phyloP scores from a whole-genome alignment of 1,140 invertebrate species.

The Ceratina japonica region DNA sequence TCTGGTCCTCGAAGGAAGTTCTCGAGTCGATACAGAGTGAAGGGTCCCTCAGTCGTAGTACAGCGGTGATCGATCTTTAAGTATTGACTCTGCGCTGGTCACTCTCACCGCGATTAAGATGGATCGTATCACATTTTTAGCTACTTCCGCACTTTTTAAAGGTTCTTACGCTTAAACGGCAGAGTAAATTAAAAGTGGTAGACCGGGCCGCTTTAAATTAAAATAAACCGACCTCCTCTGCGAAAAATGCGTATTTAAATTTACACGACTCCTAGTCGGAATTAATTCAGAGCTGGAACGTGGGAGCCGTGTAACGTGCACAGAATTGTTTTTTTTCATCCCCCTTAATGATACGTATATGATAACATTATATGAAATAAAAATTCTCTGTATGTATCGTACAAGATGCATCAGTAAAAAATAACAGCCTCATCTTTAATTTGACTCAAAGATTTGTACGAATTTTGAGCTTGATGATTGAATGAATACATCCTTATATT shows the following conservation, averaged over 20 bases:
- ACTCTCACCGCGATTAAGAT: constrained; percentile 18
- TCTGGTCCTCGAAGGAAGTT: neutral
- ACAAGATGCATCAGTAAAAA: too few relatives aligned
- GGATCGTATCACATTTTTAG: neutral
- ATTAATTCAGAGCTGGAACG: neutral
- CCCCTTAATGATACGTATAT: too few relatives aligned
- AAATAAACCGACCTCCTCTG: neutral
- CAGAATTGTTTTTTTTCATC: neutral
- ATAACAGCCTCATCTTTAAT: too few relatives aligned
- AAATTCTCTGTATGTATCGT: too few relatives aligned
- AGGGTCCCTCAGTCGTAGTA: neutral
- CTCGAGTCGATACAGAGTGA: too few relatives aligned
- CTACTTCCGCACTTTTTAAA: too few relatives aligned
- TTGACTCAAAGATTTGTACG: too few relatives aligned
- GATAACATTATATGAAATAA: too few relatives aligned
- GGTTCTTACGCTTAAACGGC: neutral
- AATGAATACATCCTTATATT: too few relatives aligned
- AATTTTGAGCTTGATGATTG: too few relatives aligned
- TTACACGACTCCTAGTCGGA: neutral
- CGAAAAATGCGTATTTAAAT: neutral
- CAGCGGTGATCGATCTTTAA: constrained; percentile 18
- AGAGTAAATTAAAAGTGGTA: neutral
- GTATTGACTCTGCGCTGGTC: neutral
- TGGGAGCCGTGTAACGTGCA: neutral
- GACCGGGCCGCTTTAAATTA: neutral